Evolutionary conservation across 2,113 vertebrate species (phyloP).

Genomic region (Campylomormyrus tamandua): DNA sequence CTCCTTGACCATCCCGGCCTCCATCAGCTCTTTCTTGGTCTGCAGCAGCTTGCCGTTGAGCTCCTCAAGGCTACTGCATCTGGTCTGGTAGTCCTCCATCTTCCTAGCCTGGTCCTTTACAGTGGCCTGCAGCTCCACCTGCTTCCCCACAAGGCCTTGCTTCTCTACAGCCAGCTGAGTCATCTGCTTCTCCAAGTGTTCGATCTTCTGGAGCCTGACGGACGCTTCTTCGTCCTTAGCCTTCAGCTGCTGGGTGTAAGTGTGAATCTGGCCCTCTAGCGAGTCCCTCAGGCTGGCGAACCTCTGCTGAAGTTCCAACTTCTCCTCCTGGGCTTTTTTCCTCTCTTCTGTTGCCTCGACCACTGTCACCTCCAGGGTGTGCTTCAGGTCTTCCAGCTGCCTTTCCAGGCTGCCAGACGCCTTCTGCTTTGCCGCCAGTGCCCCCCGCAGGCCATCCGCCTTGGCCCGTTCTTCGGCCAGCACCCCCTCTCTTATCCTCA

Average conservation of each 20-base stretch:
- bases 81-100: slow-evolving; percentile 39
- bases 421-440: slow-evolving; percentile 56
- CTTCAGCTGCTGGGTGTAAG: slow-evolving; percentile 53
- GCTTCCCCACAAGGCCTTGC: slow-evolving; percentile 52
- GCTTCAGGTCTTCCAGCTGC: slow-evolving; percentile 63
- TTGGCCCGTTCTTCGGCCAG: slow-evolving; percentile 56
- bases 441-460: slow-evolving; percentile 58
- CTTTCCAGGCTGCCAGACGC: slow-evolving; percentile 63
- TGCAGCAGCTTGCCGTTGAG: slow-evolving; percentile 50
- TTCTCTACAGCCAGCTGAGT: slow-evolving; percentile 57
- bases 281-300: slow-evolving; percentile 48
- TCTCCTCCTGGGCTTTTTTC: slow-evolving; percentile 50
- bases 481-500: slow-evolving; percentile 59
- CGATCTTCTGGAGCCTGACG: slow-evolving; percentile 57
- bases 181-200: slow-evolving; percentile 61
- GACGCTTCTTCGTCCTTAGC: slow-evolving; percentile 59
- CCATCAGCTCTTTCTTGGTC: slow-evolving; percentile 49
- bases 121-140: slow-evolving; percentile 53
- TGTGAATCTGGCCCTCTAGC: slow-evolving; percentile 54
- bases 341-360: slow-evolving; percentile 45
- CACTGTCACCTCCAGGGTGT: slow-evolving; percentile 56
- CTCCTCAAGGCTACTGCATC: slow-evolving; percentile 46
- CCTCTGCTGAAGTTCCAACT: slow-evolving; percentile 50
- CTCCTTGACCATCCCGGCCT: slow-evolving; percentile 54
- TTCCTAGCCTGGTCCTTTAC: slow-evolving; percentile 49